phyloP scores from a whole-genome alignment of 1,140 invertebrate genomes.

The Leptinotarsa defecta region DNA sequence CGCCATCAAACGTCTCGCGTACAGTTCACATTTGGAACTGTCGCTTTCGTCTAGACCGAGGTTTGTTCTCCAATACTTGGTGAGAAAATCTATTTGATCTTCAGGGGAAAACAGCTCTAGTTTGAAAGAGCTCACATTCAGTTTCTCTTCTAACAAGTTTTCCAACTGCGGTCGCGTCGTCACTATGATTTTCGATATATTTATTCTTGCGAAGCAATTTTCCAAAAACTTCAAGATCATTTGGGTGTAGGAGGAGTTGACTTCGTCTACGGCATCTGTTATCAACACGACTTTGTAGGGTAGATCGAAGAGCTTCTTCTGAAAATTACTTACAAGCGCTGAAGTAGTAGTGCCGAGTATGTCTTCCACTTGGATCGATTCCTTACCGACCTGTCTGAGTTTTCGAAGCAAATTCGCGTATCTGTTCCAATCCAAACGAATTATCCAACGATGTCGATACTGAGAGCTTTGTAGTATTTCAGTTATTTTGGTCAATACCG shows the following conservation, averaged over 20 bases:
- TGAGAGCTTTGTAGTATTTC: neutral
- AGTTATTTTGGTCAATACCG: neutral
- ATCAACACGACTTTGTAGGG: neutral
- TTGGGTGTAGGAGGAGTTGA: neutral
- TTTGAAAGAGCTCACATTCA: neutral
- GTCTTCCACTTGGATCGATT: slow-evolving; percentile 7
- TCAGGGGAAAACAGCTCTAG: neutral
- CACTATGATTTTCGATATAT: slow-evolving; percentile 10
- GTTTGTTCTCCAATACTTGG: slow-evolving; percentile 1
- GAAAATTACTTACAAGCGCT: neutral
- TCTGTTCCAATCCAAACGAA: neutral
- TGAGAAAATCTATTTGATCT: neutral
- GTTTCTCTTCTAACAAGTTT: neutral
- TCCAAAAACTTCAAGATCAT: slow-evolving; percentile 6
- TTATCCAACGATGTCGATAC: neutral
- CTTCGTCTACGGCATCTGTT: slow-evolving; percentile 9
- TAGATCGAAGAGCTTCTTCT: neutral
- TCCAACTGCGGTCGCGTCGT: slow-evolving; percentile 1
- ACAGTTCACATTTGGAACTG: neutral
- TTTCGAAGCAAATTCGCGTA: neutral
- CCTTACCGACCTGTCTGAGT: neutral
- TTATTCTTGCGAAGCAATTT: neutral
- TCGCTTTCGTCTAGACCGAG: neutral
- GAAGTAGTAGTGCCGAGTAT: neutral
- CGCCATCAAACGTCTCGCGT: neutral